Evolutionary conservation across 2,888 invertebrate species (phyloP), one percentile per base, ranked within the genome.

Genomic region (Lasioglossum marginatum): DNA sequence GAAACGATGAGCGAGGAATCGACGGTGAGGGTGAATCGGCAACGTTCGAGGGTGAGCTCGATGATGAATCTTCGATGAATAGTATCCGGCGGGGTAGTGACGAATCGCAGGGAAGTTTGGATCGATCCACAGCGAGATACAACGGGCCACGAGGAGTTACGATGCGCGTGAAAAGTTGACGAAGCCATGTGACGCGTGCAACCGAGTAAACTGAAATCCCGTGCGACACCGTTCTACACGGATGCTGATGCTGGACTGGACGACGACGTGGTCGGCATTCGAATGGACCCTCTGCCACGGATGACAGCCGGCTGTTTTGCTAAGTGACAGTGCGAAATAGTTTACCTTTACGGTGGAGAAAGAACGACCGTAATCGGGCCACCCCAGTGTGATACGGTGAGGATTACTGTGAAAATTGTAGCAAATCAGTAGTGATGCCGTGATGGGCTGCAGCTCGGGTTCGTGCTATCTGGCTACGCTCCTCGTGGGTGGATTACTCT

Each of bases 401-500:
- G 88, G 83, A 90, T 86, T 90, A 88, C 90, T 91, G 88, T 77
- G 91, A 66, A 66, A 82, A 81, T 88, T 63, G 83, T 89, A 76
- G 89, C 19, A 80, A 83, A 87, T 89, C 85, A 75, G 90, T 91
- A 91, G 93, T 93, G 92, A 93, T 93, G 93, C 93, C 93, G 94
- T 93, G 92, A 94, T 94, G 94, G 94, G 94, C 92, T 91, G 92
- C 93, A 92, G 92, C 92, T 92, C 93, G 91, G 91, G 92, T 90
- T 91, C 92, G 88, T 93, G 92, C 88, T 91, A 92, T 89, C 88
- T 92, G 88, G 90, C 91, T 91, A 90, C 93, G 90, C 91, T 92
- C 90, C 91, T 93, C 88, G 93, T 91, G 92, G 93, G 89, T 88
- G 91, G 91, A 92, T 92, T 94, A 89, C 86, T 94, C 80, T 85